Evolutionary conservation across 2,797 vertebrate species (phyloP), one percentile per base, ranked within the genome.

Genomic region (Oreochromis mossambicus): DNA sequence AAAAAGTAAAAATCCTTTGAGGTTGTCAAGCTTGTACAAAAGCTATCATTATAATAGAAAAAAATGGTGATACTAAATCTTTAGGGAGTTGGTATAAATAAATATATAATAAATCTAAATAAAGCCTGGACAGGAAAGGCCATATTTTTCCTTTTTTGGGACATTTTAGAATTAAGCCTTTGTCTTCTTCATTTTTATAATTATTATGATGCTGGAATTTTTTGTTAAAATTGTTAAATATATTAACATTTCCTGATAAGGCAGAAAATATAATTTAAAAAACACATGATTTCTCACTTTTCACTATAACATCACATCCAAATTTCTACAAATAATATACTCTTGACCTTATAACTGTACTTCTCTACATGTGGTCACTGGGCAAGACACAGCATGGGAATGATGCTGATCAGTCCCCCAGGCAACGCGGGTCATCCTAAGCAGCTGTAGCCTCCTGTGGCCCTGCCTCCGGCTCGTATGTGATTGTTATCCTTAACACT

Each of bases 381-480:
- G 86, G 89, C 83, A 81, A 83, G 87, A 84, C 88, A 76, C 17
- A 50, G 48, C 79, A 78, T 87, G 88, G 88, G 89, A 91, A 87
- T 58, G 81, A 77, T 76, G 79, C 56, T 43, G 89, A 66, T 80
- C 66, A 5, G 84, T 19, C 63, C 91, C 91, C 78, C 26, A 10
- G 88, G 92, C 87, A 52, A 58, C 48, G 11, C 0, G 54, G 48
- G 17, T 54, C 11, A 63, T 38, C 56, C 58, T 29, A 19, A 79
- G 89, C 93, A 93, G 94, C 91, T 89, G 91, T 52, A 79, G 55
- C 86, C 91, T 90, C 92, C 89, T 80, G 90, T 79, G 81, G 88
- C 88, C 90, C 84, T 43, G 85, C 80, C 87, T 88, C 56, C 83
- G 77, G 87, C 91, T 83, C 66, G 38, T 78, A 75, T 79, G 86